Evolutionary conservation across 1,140 invertebrate genomes (phyloP).

Genomic region (Rhopalosiphum padi): DNA sequence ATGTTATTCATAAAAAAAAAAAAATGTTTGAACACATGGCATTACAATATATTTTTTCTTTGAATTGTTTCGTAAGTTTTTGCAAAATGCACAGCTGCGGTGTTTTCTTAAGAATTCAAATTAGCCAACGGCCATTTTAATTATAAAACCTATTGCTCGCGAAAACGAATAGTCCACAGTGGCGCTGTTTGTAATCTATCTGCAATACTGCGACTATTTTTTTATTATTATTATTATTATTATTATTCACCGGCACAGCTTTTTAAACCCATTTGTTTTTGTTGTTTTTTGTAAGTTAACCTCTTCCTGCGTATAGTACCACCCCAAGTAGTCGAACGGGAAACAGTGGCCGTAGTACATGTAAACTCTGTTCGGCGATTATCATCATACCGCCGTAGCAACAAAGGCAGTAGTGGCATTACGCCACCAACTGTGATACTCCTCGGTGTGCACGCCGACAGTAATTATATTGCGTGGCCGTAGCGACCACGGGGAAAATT

Average conservation of each 20-base stretch:
- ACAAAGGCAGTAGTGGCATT: slow-evolving; percentile 16
- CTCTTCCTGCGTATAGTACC: background rate
- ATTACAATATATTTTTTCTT: background rate
- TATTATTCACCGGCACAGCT: background rate
- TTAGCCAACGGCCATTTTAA: slow-evolving; percentile 31
- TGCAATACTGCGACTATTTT: background rate
- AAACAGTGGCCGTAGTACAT: background rate
- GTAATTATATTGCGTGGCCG: slow-evolving; percentile 39
- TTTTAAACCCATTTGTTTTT: background rate
- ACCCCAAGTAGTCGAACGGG: background rate
- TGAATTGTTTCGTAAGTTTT: background rate
- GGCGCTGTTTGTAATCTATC: background rate
- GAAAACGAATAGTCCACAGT: background rate
- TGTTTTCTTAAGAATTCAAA: too few species aligned
- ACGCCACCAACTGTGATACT: slow-evolving; percentile 38
- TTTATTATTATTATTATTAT: background rate
- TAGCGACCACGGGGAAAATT: slow-evolving; percentile 28
- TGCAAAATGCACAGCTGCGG: background rate
- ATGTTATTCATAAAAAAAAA: background rate
- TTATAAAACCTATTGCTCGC: slow-evolving; percentile 7
- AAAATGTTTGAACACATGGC: background rate
- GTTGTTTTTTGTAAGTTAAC: background rate
- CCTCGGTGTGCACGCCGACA: slow-evolving; percentile 38
- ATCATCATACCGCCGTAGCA: background rate
- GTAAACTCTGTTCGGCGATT: slow-evolving; percentile 16